phyloP scores from a whole-genome alignment of 2,797 vertebrate species.

The Channa striata region DNA sequence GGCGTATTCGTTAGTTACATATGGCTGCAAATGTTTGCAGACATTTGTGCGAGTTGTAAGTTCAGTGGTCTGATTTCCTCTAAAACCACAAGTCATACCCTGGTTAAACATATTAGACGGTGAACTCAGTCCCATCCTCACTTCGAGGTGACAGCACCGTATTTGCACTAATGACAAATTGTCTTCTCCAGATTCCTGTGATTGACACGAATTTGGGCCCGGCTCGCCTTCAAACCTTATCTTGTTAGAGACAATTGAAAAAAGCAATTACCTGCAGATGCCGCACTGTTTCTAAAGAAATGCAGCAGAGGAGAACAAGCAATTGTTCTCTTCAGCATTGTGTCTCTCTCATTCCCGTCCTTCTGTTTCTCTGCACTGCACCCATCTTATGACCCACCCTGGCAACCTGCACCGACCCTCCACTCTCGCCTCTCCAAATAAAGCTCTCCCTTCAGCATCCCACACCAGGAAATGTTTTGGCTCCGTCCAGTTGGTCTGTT shows the following conservation, averaged over 20 bases:
- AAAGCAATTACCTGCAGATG: constrained; percentile 75
- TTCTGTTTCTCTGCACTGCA: not conserved
- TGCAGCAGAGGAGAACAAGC: constrained; percentile 42
- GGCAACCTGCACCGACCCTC: constrained; percentile 19
- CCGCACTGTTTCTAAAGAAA: constrained; percentile 47
- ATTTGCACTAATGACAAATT: constrained; percentile 68
- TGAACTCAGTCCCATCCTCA: constrained; percentile 1
- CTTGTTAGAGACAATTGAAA: constrained; percentile 74
- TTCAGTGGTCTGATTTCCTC: constrained; percentile 15
- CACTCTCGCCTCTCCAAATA: constrained; percentile 13
- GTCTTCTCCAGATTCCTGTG: constrained; percentile 39
- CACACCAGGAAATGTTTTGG: constrained; percentile 45
- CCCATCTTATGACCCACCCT: constrained; percentile 28
- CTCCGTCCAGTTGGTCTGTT: constrained; percentile 45
- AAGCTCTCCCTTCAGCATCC: constrained; percentile 32
- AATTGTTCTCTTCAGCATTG: constrained; percentile 27
- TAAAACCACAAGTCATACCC: constrained; percentile 10
- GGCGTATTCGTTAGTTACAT: no score
- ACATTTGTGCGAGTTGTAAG: no score
- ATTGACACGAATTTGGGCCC: constrained; percentile 50
- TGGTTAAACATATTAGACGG: constrained; percentile 31
- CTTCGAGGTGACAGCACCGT: constrained; percentile 43
- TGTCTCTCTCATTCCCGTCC: constrained; percentile 9
- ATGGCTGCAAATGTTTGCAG: not conserved
- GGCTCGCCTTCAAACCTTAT: constrained; percentile 52